Evolutionary conservation across 2,113 vertebrate genomes (phyloP).

Genomic region (Atractosteus spatula): DNA sequence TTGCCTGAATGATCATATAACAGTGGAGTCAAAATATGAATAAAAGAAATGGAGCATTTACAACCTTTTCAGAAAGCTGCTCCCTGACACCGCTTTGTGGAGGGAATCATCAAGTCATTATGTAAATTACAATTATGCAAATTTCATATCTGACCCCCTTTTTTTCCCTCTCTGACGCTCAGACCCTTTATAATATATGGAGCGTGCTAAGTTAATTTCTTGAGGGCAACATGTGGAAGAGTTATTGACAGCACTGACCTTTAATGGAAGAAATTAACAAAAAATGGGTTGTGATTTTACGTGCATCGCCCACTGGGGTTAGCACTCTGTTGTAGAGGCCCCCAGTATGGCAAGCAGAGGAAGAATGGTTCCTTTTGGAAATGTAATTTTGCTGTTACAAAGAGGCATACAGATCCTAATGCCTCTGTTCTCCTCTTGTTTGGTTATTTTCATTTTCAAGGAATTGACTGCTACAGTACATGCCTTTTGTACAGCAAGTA

Average conservation of each 20-base stretch:
- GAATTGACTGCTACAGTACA: neutral
- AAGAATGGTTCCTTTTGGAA: conserved; percentile 38
- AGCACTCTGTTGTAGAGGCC: conserved; percentile 22
- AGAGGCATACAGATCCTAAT: neutral
- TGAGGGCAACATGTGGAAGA: conserved; percentile 24
- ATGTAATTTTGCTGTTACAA: neutral
- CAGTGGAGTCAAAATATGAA: conserved; percentile 6
- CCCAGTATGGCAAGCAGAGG: conserved; percentile 14
- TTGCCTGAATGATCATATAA: conserved; percentile 3
- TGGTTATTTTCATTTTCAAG: neutral
- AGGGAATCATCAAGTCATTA: conserved; percentile 21
- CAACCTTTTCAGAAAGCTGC: conserved; percentile 12
- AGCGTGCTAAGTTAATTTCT: conserved; percentile 35
- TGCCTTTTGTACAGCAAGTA: neutral
- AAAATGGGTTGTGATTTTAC: conserved; percentile 43
- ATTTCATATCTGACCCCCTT: conserved; percentile 25
- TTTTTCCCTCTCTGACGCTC: conserved; percentile 36
- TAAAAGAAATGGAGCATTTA: conserved; percentile 2
- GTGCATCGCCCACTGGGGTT: conserved; percentile 43
- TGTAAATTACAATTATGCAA: conserved; percentile 51
- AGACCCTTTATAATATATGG: conserved; percentile 20
- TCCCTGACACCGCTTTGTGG: conserved; percentile 45
- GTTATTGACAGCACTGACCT: conserved; percentile 25
- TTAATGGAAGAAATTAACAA: conserved; percentile 44
- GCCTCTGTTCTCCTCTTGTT: neutral